Conservation (phyloP, 2,888 invertebrate species). For the Caenorhabditis sp. region DNA sequence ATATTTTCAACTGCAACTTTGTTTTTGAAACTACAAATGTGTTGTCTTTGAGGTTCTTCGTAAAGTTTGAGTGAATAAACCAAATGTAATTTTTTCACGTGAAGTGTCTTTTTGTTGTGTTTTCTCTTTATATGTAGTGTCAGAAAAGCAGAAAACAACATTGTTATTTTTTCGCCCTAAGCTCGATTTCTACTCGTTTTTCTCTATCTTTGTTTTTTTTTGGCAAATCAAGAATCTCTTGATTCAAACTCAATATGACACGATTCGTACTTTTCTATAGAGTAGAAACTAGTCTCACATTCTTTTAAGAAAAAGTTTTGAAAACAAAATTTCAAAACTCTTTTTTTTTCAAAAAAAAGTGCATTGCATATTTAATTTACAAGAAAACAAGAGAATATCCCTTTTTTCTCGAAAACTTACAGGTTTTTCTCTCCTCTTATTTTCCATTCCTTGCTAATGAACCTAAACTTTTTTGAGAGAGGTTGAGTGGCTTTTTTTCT, state of each 20-base stretch:
- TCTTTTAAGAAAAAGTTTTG: too few relatives aligned
- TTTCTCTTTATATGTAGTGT: background rate
- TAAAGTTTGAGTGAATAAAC: background rate
- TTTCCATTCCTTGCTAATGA: background rate
- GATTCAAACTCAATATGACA: conserved; percentile 7
- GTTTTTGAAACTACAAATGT: background rate
- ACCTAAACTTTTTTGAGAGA: background rate
- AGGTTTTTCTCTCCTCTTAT: conserved; percentile 2
- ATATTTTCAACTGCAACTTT: too few relatives aligned
- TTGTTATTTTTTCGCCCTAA: background rate
- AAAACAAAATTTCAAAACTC: too few relatives aligned
- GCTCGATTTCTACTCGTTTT: background rate
- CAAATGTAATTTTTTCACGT: background rate
- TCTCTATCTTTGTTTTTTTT: background rate
- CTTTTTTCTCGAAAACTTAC: background rate
- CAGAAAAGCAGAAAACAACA: background rate
- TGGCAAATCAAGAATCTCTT: background rate
- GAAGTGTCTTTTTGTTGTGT: background rate
- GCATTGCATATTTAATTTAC: too few relatives aligned
- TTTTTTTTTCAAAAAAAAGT: background rate
- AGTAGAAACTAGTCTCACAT: too few relatives aligned
- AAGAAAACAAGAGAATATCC: too few relatives aligned
- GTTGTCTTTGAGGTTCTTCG: background rate
- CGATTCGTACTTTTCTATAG: conserved; percentile 1
- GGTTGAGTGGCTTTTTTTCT: background rate